Percentiles rank a stretch among this genome's conserved stretches.
These are phyloP conservation scores for Penelope pileata DNA, from an alignment of 2,113 vertebrate species.

Conservation along the genomic window DNA sequence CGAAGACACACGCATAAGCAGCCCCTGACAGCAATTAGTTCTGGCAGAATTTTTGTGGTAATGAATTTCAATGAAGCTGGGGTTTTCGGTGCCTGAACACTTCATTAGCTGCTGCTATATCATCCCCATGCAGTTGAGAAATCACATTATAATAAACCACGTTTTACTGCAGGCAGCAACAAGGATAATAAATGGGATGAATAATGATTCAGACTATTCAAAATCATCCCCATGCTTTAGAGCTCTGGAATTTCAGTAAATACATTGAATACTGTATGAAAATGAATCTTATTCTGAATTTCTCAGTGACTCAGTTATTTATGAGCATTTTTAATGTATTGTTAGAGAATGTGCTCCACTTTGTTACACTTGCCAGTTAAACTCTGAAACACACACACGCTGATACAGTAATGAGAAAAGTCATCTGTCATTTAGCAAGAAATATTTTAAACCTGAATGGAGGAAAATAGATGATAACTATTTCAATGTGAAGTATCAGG, in stretches of 20 bases:
- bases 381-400: not conserved
- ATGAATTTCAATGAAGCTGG: constrained; percentile 55
- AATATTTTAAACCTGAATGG: not conserved
- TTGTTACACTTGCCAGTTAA: not conserved
- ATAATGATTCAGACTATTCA: constrained; percentile 28
- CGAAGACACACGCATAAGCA: constrained; percentile 31
- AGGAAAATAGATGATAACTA: not conserved
- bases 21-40: constrained; percentile 61
- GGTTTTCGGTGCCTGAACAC: constrained; percentile 28
- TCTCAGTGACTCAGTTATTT: not conserved
- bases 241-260: constrained; percentile 26
- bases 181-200: constrained; percentile 39
- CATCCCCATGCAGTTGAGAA: constrained; percentile 43
- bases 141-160: constrained; percentile 55
- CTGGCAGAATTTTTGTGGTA: constrained; percentile 31
- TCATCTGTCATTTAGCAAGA: not conserved
- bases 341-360: not conserved
- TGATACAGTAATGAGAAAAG: not conserved
- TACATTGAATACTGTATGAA: not conserved
- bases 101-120: constrained; percentile 52
- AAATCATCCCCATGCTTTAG: not conserved
- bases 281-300: not conserved
- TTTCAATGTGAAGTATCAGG: not conserved
- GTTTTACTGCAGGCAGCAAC: constrained; percentile 40
- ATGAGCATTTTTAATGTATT: not conserved